Conservation (phyloP, 2,888 invertebrate species). For the Drosophila ustulata region DNA sequence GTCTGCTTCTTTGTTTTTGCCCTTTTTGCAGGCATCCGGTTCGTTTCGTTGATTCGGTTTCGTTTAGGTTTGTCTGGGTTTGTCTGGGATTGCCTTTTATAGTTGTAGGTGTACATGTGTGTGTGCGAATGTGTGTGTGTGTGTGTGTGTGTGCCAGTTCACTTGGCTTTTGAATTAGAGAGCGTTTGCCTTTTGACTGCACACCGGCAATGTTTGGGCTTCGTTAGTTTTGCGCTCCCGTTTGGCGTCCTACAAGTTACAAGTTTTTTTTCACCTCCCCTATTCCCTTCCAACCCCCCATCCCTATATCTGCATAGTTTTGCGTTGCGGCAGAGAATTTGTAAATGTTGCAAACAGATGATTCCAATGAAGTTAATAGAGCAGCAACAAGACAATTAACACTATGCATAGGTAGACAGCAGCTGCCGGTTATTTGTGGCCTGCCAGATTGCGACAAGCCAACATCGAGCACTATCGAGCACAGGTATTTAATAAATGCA, state of each 20-base stretch:
- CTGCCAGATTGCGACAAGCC: not conserved
- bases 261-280: not conserved
- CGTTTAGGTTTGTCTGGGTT: constrained; percentile 17
- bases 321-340: constrained; percentile 10
- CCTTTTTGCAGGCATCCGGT: constrained; percentile 36
- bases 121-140: not conserved
- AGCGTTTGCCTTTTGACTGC: constrained; percentile 76
- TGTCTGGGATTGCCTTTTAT: constrained; percentile 13
- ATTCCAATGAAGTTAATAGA: constrained; percentile 54
- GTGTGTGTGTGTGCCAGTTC: constrained; percentile 59
- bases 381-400: constrained; percentile 59
- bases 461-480: too few relatives aligned
- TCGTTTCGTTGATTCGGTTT: constrained; percentile 35
- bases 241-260: constrained; percentile 32
- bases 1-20: constrained; percentile 37
- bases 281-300: too few relatives aligned
- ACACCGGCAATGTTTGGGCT: constrained; percentile 75
- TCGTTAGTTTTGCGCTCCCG: constrained; percentile 68
- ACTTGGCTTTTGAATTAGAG: constrained; percentile 76
- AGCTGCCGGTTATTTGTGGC: not conserved
- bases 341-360: constrained; percentile 33
- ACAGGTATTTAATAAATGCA: not conserved
- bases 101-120: constrained; percentile 9
- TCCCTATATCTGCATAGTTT: not conserved
- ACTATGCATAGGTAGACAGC: constrained; percentile 29